These are phyloP conservation scores for Nannobrachium achirus DNA, from an alignment of 2,113 vertebrate genomes.

Conservation along the genomic window DNA sequence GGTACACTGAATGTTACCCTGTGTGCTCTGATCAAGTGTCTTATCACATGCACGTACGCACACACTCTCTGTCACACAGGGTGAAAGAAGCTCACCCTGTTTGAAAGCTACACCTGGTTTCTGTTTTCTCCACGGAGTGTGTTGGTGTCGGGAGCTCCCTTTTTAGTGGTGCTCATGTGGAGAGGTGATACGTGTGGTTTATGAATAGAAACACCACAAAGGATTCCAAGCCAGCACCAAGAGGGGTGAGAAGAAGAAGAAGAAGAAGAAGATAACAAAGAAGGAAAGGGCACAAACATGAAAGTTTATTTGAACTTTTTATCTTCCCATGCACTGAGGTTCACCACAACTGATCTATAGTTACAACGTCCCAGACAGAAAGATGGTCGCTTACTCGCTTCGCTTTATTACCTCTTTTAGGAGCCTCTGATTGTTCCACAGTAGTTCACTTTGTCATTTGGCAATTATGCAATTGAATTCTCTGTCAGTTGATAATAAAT, in stretches of 20 bases:
- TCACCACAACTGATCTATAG: too few relatives aligned
- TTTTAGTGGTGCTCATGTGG: constrained; percentile 73
- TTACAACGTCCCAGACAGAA: too few relatives aligned
- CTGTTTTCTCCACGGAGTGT: constrained; percentile 69
- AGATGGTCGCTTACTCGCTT: too few relatives aligned
- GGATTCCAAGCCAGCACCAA: constrained; percentile 59
- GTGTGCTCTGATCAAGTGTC: constrained; percentile 58
- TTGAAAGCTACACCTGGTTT: constrained; percentile 72
- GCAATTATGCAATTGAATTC: too few relatives aligned
- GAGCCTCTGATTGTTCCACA: too few relatives aligned
- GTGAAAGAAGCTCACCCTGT: constrained; percentile 49
- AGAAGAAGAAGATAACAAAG: not conserved
- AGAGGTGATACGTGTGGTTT: constrained; percentile 76
- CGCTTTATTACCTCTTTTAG: too few relatives aligned
- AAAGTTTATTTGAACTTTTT: constrained; percentile 48
- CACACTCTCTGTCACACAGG: constrained; percentile 15
- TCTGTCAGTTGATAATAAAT: too few relatives aligned
- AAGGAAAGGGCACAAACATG: constrained; percentile 30
- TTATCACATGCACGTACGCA: constrained; percentile 29
- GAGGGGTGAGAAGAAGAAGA: constrained; percentile 16
- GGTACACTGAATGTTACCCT: constrained; percentile 63
- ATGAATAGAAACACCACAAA: constrained; percentile 77
- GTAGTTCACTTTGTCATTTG: too few relatives aligned
- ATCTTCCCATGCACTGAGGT: too few relatives aligned
- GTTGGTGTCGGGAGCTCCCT: constrained; percentile 50